Base-by-base conservation (phyloP, 1,140 invertebrate genomes). In the Heliconius nattereri region DNA sequence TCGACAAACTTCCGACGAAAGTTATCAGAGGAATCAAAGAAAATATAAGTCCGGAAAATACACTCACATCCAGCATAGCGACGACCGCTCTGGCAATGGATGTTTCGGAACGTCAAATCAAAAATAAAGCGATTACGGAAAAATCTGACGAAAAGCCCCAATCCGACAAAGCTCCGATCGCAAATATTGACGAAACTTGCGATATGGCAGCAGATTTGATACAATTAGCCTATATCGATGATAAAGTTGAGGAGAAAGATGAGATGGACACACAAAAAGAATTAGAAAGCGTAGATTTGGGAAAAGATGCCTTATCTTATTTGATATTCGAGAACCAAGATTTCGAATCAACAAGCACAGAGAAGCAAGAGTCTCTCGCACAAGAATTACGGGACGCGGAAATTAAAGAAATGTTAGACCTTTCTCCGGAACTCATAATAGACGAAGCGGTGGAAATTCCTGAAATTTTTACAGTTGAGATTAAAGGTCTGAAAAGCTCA, bases 11-110 rank as follows among this genome's bases (percentile, higher is more conserved):
- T 40, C 92, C 94, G 0, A 92, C 85, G 52, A 94, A 94, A 84
- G 89, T 95, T 7, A 94, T 94, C 19, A 77, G 91, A 78, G 90
- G 92, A 2, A 95, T 95, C 29, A 95, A 95, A 85, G 94, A 95
- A 77, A 95, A 94, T 76, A 92, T 94, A 2, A 95, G 94, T 73
- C 94, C 94, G 1, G 94, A 95, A 79, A 95, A 94, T 66, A 94
- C 94, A 8, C 81, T 95, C 20, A 94, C 92, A 0, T 91, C 92
- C 0, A 93, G 88, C 71, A 94, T 93, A 88, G 90, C 87, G 32
- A 93, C 90, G 1, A 89, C 90, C 84, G 86, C 92, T 0, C 71
- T 94, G 32, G 92, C 90, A 7, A 82, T 89, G 40, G 94, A 95
- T 76, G 70, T 94, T 32, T 79, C 83, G 8, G 93, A 93, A 26